Percentiles rank a stretch among this genome's conserved stretches.
Conservation (phyloP, 2,113 vertebrate species). For the Platichthys stellatus region DNA sequence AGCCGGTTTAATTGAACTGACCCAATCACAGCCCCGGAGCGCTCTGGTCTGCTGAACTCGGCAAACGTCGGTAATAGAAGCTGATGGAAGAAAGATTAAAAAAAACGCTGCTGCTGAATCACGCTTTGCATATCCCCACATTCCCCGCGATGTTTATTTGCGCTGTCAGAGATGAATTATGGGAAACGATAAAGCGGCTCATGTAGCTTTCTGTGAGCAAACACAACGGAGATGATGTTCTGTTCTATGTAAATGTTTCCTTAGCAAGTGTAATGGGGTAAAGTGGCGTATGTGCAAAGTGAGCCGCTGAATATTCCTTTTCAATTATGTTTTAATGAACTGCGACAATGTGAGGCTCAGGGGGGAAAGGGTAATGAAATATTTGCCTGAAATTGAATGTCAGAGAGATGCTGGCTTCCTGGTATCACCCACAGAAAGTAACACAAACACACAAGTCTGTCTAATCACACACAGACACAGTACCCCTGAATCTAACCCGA, state of each 20-base stretch:
- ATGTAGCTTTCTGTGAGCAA: slow-evolving; percentile 37
- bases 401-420: neutral
- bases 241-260: slow-evolving; percentile 58
- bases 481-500: too few relatives aligned
- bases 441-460: slow-evolving; percentile 1
- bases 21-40: slow-evolving; percentile 67
- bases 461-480: neutral
- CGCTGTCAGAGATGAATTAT: slow-evolving; percentile 45
- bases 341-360: slow-evolving; percentile 59
- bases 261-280: slow-evolving; percentile 51
- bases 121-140: slow-evolving; percentile 49
- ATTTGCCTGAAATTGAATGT: slow-evolving; percentile 54
- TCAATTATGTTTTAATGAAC: slow-evolving; percentile 73
- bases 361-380: slow-evolving; percentile 57
- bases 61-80: slow-evolving; percentile 51
- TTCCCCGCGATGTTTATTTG: slow-evolving; percentile 45
- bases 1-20: slow-evolving; percentile 70
- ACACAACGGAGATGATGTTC: slow-evolving; percentile 19
- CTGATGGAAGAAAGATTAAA: slow-evolving; percentile 72
- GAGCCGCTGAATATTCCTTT: slow-evolving; percentile 64
- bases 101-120: slow-evolving; percentile 59
- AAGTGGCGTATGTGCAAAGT: slow-evolving; percentile 53
- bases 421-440: neutral
- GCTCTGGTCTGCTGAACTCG: slow-evolving; percentile 54
- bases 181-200: slow-evolving; percentile 33